phyloP scores from a whole-genome alignment of 2,888 invertebrate species.

The Cryptosula pallasiana region DNA sequence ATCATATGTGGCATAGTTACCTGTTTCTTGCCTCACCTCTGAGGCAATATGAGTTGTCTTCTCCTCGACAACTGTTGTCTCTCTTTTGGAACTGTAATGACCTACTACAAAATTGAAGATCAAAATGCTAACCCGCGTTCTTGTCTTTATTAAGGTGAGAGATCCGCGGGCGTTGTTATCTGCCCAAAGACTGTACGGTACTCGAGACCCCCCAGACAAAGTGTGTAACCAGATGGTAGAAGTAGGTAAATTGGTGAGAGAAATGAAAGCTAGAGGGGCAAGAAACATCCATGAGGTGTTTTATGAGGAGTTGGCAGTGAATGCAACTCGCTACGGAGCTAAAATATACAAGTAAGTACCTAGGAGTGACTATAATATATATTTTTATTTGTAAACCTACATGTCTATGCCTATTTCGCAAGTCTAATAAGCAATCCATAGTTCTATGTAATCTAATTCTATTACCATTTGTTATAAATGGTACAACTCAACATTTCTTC shows the following conservation, averaged over 20 bases:
- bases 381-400: background rate
- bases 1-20: too few relatives aligned
- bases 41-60: too few relatives aligned
- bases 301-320: slow-evolving; percentile 15
- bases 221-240: slow-evolving; percentile 3
- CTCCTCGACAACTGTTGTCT: too few relatives aligned
- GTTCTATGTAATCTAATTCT: too few relatives aligned
- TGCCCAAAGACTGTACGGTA: slow-evolving; percentile 1
- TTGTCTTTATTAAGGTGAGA: background rate
- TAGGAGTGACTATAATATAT: too few relatives aligned
- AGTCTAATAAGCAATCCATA: too few relatives aligned
- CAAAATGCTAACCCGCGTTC: too few relatives aligned
- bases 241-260: background rate
- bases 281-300: slow-evolving; percentile 17
- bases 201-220: background rate
- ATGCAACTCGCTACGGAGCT: background rate
- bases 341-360: background rate
- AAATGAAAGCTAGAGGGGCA: background rate
- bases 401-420: background rate
- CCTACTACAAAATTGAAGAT: too few relatives aligned
- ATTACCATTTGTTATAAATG: too few relatives aligned
- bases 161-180: slow-evolving; percentile 3
- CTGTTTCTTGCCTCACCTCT: too few relatives aligned
- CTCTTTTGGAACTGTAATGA: too few relatives aligned
- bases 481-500: too few relatives aligned